These are phyloP conservation scores for Brachionus calyciflorus DNA, from an alignment of 1,140 invertebrate genomes.

Conservation along the genomic window DNA sequence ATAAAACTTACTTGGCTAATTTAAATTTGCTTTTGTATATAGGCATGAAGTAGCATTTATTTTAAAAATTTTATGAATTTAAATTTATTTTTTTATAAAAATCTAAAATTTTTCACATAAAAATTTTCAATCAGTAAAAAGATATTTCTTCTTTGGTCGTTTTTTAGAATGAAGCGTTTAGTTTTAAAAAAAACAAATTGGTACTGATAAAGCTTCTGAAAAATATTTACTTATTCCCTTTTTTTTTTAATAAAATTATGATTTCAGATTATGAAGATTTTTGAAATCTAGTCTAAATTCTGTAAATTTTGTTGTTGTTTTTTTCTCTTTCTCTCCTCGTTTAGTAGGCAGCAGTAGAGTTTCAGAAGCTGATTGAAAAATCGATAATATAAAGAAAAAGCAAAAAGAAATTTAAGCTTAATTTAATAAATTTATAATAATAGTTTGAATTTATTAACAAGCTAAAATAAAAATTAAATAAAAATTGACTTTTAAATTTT, in stretches of 20 bases:
- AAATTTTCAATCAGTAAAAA: too few species aligned
- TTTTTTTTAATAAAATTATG: too few species aligned
- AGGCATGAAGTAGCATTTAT: constrained; percentile 13
- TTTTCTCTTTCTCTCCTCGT: not conserved
- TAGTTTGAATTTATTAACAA: constrained; percentile 1
- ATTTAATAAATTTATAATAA: constrained; percentile 41
- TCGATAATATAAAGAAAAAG: constrained; percentile 4
- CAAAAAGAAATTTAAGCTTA: constrained; percentile 25
- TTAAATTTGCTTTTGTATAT: constrained; percentile 19
- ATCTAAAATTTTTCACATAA: not conserved
- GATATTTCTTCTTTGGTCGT: too few species aligned
- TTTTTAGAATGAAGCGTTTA: too few species aligned
- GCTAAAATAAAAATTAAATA: not conserved
- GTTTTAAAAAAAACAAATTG: too few species aligned
- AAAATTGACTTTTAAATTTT: not conserved
- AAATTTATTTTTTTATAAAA: not conserved
- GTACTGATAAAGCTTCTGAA: too few species aligned
- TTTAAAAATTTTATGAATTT: too few species aligned
- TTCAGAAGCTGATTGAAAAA: constrained; percentile 35
- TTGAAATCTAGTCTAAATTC: too few species aligned
- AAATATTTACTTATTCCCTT: too few species aligned
- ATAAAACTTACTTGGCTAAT: constrained; percentile 1
- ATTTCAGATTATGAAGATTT: constrained; percentile 15
- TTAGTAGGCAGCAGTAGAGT: not conserved
- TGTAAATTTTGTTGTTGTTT: too few species aligned